Conservation (phyloP, 2,113 vertebrate species). For the Scopus umbretta region DNA sequence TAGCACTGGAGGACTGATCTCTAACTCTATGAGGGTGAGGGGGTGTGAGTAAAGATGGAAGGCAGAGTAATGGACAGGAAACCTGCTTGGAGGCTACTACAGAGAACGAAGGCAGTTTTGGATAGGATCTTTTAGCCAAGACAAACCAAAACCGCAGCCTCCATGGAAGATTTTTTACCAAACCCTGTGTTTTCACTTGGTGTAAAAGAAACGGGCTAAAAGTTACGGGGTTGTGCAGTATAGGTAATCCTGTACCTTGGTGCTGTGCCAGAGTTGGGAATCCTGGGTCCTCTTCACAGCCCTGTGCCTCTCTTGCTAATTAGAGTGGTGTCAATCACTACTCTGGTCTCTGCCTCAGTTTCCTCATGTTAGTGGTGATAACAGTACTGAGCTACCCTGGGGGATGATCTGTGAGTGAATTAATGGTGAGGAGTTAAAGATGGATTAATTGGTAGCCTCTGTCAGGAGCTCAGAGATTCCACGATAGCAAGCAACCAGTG, state of each 20-base stretch:
- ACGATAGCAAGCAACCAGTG: accelerated
- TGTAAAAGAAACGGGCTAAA: neutral
- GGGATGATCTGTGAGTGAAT: neutral
- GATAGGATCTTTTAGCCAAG: neutral
- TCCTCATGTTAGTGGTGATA: neutral
- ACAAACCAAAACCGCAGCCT: neutral
- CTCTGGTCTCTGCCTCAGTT: constrained; percentile 22
- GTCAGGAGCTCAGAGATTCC: neutral
- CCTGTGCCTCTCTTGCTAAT: neutral
- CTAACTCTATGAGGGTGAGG: neutral
- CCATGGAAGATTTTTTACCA: neutral
- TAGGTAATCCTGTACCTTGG: neutral
- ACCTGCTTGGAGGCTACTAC: neutral
- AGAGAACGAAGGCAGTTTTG: neutral
- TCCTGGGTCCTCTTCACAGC: neutral
- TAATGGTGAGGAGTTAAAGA: neutral
- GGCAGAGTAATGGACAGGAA: neutral
- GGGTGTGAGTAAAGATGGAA: neutral
- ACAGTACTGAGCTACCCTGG: neutral
- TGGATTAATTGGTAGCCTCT: neutral
- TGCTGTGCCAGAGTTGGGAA: neutral
- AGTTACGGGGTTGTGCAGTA: neutral
- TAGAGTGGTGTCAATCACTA: neutral
- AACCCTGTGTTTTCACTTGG: neutral
- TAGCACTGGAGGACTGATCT: neutral